Evolutionary conservation across 2,797 vertebrate genomes (phyloP).

Genomic region (Oryzias dopingdopingensis): DNA sequence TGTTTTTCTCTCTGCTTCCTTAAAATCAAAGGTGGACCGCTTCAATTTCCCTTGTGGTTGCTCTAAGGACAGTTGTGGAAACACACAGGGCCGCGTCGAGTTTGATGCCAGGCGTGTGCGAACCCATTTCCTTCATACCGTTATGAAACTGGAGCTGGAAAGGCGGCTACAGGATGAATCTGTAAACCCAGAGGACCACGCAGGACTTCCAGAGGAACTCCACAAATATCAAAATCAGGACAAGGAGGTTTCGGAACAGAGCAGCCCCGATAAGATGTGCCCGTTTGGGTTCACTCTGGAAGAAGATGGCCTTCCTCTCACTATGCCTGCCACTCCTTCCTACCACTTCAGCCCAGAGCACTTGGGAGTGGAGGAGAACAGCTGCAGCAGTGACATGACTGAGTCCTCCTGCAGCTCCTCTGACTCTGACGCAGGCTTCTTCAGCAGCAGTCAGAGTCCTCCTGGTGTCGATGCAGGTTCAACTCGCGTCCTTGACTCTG

Average conservation of each 20-base stretch:
- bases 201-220: constrained; percentile 35
- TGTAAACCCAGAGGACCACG: constrained; percentile 22
- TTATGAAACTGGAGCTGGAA: constrained; percentile 89
- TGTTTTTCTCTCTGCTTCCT: constrained; percentile 4
- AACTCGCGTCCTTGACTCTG: constrained; percentile 77
- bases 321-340: constrained; percentile 52
- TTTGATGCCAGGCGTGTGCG: constrained; percentile 87
- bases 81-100: constrained; percentile 83
- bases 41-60: constrained; percentile 90
- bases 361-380: constrained; percentile 80
- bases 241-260: constrained; percentile 22
- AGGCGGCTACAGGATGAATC: constrained; percentile 69
- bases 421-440: constrained; percentile 66
- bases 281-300: constrained; percentile 59
- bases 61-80: constrained; percentile 85
- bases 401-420: constrained; percentile 83
- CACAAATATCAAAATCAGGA: constrained; percentile 22
- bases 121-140: constrained; percentile 90
- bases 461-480: constrained; percentile 69
- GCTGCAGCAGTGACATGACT: constrained; percentile 88
- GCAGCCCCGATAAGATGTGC: constrained; percentile 32
- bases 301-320: constrained; percentile 48
- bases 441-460: constrained; percentile 54
- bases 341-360: constrained; percentile 69
- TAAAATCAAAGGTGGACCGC: constrained; percentile 84